Conservation (phyloP, 92 coral and sea anemone genomes). For the Parazoanthus darwini region DNA sequence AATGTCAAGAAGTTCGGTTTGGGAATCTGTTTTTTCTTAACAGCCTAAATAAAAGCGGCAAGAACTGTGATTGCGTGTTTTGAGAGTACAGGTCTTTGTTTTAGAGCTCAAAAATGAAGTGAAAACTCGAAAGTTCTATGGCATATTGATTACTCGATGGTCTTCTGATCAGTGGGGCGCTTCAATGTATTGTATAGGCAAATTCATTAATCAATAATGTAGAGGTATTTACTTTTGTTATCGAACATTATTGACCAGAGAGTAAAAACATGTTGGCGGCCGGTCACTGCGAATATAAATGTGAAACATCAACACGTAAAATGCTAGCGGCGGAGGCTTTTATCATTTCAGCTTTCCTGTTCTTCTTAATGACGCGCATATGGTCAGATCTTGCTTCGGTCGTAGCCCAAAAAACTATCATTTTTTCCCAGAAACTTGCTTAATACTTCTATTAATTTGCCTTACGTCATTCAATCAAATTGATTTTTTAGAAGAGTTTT, state of each 20-base stretch:
- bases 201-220: slow-evolving; percentile 45
- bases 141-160: slow-evolving; percentile 34
- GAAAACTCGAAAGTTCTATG: slow-evolving; percentile 13
- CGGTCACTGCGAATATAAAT: background rate
- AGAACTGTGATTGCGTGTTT: background rate
- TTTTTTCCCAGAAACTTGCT: background rate
- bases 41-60: background rate
- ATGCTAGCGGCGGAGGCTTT: background rate
- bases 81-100: background rate
- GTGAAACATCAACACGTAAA: slow-evolving; percentile 16
- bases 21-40: background rate
- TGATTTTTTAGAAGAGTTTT: slow-evolving; percentile 7
- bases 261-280: slow-evolving; percentile 32
- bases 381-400: background rate
- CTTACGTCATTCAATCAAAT: background rate
- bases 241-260: slow-evolving; percentile 9
- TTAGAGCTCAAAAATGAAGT: slow-evolving; percentile 7
- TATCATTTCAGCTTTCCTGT: background rate
- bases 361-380: background rate
- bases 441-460: too few relatives aligned
- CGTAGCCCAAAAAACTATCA: background rate
- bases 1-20: background rate
- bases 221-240: slow-evolving; percentile 36
- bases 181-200: slow-evolving; percentile 40
- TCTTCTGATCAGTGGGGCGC: slow-evolving; percentile 21